Evolutionary conservation across 2,113 vertebrate species (phyloP), one percentile per base, ranked within the genome.

Genomic region (Antennarius striatus): DNA sequence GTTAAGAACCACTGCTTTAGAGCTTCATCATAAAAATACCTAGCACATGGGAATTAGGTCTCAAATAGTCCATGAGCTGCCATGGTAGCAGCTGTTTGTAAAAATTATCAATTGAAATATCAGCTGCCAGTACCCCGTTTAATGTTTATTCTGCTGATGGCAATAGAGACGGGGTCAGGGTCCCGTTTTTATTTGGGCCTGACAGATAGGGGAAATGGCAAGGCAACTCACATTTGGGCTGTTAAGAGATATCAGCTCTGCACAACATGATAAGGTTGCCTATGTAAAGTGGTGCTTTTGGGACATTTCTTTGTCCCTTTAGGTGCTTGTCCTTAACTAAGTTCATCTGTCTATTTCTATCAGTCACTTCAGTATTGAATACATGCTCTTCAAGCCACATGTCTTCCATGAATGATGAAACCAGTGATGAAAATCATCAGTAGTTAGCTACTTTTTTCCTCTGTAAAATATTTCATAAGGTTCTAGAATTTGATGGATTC

Each of bases 61-160:
- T 53, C 49, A 42, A 22, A 22, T 2, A 22, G 22, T 22, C 22
- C 22, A 53, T 14, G 5, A 65, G 62, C 57, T 62, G 53, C 60
- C 3, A 42, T 40, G 50, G 50, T 48, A 14, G 49, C 60, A 69
- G 76, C 63, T 68, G 58, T 72, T 36, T 2, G 32, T 7, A 36
- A 36, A 36, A 36, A 36, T 53, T 77, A 71, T 70, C 15, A 82
- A 83, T 71, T 67, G 28, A 67, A 52, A 50, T 82, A 84, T 80
- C 80, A 51, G 43, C 55, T 5, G 8, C 56, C 63, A 56, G 68
- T 68, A 71, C 80, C 81, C 22, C 49, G 71, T 77, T 52, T 67
- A 87, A 79, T 88, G 87, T 87, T 78, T 86, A 72, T 72, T 68
- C 43, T 56, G 71, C 63, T 71, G 78, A 81, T 75, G 68, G 73